Base-by-base conservation (phyloP, 1,140 invertebrate genomes). In the Leptinotarsa texana region DNA sequence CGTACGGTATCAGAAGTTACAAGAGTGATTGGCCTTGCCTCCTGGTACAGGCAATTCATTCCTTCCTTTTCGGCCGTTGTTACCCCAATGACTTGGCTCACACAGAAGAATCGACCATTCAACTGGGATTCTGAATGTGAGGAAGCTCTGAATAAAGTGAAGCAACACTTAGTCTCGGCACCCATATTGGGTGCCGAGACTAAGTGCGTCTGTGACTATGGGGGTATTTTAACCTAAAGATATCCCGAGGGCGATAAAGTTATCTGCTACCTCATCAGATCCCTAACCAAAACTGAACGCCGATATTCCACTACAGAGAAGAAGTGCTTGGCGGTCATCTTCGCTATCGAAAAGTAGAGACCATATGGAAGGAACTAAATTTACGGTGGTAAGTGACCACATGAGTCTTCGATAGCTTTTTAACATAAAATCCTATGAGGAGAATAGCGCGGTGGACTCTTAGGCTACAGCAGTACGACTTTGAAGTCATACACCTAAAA, bases 11-110 rank as follows among this genome's bases (percentile, higher is more conserved):
- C 48, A 72, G 81, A 87, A 61, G 33, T 89, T 0, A 75, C 84
- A 66, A 24, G 80, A 42, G 88, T 89, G 75, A 57, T 88, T 1
- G 88, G 88, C 3, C 76, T 89, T 42, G 78, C 80, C 2, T 80
- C 82, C 3, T 88, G 84, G 63, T 63, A 63, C 22, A 63, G 63
- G 27, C 69, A 81, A 51, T 87, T 86, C 79, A 77, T 88, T 1
- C 75, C 75, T 3, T 63, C 81, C 57, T 87, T 84, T 74, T 74
- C 82, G 0, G 72, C 79, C 75, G 78, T 83, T 61, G 81, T 84
- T 8, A 3, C 69, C 48, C 71, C 66, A 8, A 17, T 63, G 18
- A 63, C 63, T 18, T 13, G 3, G 13, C 18, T 42, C 0, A 27
- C 33, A 33, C 66, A 27, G 13, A 68, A 68, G 33, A 24, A 49